These are phyloP conservation scores for Ormyrus nitidulus DNA, from an alignment of 2,888 invertebrate species.

Conservation along the genomic window DNA sequence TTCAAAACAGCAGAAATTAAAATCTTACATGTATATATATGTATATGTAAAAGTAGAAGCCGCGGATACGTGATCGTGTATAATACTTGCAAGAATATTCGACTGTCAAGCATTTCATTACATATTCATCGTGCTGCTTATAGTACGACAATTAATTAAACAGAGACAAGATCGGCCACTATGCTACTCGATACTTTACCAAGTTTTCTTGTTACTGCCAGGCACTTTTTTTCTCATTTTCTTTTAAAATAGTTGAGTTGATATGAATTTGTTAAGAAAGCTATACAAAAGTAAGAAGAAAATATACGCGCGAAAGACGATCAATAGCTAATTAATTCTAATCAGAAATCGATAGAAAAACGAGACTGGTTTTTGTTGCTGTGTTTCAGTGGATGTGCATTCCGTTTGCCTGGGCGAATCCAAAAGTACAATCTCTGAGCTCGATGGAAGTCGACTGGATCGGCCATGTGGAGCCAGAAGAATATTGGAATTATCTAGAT, in stretches of 20 bases:
- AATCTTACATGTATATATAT: too few species aligned
- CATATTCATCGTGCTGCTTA: slow-evolving; percentile 10
- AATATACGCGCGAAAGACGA: neutral
- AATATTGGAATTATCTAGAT: slow-evolving; percentile 91
- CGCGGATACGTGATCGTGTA: neutral
- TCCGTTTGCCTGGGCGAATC: slow-evolving; percentile 94
- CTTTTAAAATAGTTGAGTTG: too few species aligned
- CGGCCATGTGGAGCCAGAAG: slow-evolving; percentile 83
- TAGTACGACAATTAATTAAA: slow-evolving; percentile 12
- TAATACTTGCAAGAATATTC: neutral
- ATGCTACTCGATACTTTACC: too few species aligned
- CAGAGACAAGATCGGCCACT: too few species aligned
- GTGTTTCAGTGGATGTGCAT: slow-evolving; percentile 92
- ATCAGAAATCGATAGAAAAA: neutral
- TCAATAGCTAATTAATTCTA: neutral
- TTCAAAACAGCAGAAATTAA: too few species aligned
- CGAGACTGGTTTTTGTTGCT: neutral
- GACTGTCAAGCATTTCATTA: neutral
- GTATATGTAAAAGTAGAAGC: too few species aligned
- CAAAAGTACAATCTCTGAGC: slow-evolving; percentile 88
- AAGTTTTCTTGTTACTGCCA: too few species aligned
- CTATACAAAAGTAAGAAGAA: too few species aligned
- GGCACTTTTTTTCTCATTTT: too few species aligned
- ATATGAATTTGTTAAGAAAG: too few species aligned
- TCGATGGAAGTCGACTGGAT: slow-evolving; percentile 94